A percentile compares a stretch with the other conserved stretches of the same genome.
phyloP scores from a whole-genome alignment of 1,140 invertebrate genomes.

The Platyscapa corneri region DNA sequence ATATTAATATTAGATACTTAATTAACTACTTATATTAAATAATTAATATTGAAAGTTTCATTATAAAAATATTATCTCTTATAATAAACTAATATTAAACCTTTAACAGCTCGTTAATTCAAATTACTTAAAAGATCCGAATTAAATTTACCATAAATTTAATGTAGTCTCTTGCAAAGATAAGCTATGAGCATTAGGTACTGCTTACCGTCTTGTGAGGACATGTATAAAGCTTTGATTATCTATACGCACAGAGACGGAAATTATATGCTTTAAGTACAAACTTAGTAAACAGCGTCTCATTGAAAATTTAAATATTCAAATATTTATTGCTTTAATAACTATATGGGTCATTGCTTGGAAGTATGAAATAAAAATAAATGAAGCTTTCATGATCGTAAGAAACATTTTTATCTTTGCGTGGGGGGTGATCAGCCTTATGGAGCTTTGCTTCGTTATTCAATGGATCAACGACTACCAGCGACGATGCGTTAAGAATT shows the following conservation, averaged over 20 bases:
- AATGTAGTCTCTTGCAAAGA: too few relatives aligned
- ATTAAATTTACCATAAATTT: too few relatives aligned
- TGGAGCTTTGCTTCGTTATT: background rate
- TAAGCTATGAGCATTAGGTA: too few relatives aligned
- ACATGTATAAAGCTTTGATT: background rate
- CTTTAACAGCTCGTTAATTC: too few relatives aligned
- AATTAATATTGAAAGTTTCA: too few relatives aligned
- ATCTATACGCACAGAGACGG: background rate
- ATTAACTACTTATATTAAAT: too few relatives aligned
- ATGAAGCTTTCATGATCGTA: background rate
- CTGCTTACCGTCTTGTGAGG: too few relatives aligned
- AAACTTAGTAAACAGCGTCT: background rate
- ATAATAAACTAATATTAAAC: too few relatives aligned
- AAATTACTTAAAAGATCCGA: too few relatives aligned
- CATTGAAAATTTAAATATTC: background rate
- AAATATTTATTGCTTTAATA: background rate
- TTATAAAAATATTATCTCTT: too few relatives aligned
- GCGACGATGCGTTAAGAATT: background rate
- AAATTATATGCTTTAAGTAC: too few relatives aligned
- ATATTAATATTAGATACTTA: too few relatives aligned
- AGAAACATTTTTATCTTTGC: background rate
- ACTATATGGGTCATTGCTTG: background rate
- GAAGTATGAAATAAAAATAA: background rate
- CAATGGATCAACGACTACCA: background rate
- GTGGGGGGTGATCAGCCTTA: background rate